A percentile compares a stretch with the other conserved stretches of the same genome.
phyloP scores from a whole-genome alignment of 2,113 vertebrate species.

The Polypterus senegalus region DNA sequence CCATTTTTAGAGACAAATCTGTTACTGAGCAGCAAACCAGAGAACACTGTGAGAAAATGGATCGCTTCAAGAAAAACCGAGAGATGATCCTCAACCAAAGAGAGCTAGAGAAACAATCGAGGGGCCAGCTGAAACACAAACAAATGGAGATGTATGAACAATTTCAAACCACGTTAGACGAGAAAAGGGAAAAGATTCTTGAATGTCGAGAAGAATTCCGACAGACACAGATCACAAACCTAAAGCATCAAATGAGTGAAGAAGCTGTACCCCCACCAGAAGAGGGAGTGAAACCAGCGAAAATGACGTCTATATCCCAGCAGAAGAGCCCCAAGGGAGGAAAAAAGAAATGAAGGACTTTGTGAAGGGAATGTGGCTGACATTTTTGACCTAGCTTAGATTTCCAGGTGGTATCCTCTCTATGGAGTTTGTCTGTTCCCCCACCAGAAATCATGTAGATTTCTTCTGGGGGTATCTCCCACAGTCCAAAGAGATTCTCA shows the following conservation, averaged over 20 bases:
- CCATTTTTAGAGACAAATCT: slow-evolving; percentile 42
- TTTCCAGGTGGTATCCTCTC: too few species aligned
- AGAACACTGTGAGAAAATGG: slow-evolving; percentile 52
- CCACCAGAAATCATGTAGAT: too few species aligned
- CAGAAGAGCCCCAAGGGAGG: slow-evolving; percentile 25
- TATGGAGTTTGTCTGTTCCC: too few species aligned
- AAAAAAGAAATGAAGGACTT: background rate
- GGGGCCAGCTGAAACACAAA: slow-evolving; percentile 39
- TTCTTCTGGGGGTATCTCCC: too few species aligned
- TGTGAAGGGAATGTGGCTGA: too few species aligned
- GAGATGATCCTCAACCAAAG: slow-evolving; percentile 43
- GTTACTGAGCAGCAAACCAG: slow-evolving; percentile 44
- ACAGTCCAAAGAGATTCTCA: too few species aligned
- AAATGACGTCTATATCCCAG: slow-evolving; percentile 22
- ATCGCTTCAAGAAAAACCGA: slow-evolving; percentile 51
- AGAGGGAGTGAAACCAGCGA: slow-evolving; percentile 32
- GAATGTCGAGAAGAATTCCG: slow-evolving; percentile 46
- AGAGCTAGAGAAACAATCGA: slow-evolving; percentile 36
- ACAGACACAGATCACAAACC: slow-evolving; percentile 36
- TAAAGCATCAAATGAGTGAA: slow-evolving; percentile 31
- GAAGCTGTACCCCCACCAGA: slow-evolving; percentile 34
- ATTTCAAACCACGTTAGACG: slow-evolving; percentile 52
- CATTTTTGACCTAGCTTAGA: too few species aligned
- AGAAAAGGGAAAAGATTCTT: slow-evolving; percentile 36
- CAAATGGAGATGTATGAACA: slow-evolving; percentile 52